phyloP scores from a whole-genome alignment of 2,113 vertebrate genomes.

The Trinectes maculatus region DNA sequence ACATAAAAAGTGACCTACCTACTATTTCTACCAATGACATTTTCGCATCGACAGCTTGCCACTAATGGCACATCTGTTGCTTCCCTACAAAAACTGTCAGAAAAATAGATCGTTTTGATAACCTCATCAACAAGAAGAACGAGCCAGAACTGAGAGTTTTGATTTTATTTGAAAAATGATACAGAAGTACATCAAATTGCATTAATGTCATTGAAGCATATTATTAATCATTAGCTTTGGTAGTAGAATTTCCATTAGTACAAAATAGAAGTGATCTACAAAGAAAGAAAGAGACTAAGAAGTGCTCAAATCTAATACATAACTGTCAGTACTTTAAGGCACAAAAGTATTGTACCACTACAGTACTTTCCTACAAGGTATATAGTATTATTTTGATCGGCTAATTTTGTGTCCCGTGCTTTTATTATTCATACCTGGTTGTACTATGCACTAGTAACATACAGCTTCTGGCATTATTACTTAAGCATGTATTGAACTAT shows the following conservation, averaged over 20 bases:
- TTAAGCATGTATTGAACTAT: no score
- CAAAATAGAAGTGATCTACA: conserved; percentile 33
- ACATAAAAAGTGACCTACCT: no score
- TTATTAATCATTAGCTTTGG: conserved; percentile 28
- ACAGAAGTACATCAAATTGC: conserved; percentile 38
- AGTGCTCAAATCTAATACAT: conserved; percentile 1
- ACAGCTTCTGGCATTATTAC: no score
- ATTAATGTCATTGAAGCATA: conserved; percentile 45
- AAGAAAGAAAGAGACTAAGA: not conserved
- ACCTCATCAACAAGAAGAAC: not conserved
- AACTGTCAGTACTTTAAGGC: not conserved
- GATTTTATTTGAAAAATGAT: conserved; percentile 71
- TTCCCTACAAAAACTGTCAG: no score
- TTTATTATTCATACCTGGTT: no score
- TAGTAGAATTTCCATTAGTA: conserved; percentile 14
- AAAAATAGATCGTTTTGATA: not conserved
- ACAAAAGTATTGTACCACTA: no score
- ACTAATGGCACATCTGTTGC: no score
- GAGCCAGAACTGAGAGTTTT: conserved; percentile 29
- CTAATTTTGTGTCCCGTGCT: conserved; percentile 2
- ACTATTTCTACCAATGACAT: no score
- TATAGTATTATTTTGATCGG: not conserved
- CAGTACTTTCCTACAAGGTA: no score
- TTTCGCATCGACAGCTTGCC: no score
- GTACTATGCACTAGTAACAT: no score